Percentiles rank a stretch among this genome's conserved stretches.
Conservation (phyloP, 2,888 invertebrate genomes). For the Lithophane socia region DNA sequence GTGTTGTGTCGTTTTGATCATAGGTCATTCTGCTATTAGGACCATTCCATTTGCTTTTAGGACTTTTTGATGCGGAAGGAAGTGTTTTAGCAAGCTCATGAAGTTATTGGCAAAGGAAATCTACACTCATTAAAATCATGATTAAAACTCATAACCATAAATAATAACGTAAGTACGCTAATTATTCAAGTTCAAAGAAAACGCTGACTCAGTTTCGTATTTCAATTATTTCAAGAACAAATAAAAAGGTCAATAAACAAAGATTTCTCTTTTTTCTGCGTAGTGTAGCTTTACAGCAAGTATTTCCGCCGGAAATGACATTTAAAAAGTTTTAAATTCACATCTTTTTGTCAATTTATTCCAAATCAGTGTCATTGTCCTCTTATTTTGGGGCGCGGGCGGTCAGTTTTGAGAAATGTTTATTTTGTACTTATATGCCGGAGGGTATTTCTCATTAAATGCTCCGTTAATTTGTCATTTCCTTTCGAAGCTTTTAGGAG, state of each 20-base stretch:
- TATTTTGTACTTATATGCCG: slow-evolving; percentile 25
- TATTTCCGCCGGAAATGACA: slow-evolving; percentile 56
- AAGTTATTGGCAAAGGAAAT: not conserved
- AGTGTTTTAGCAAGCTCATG: not conserved
- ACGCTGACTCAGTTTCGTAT: slow-evolving; percentile 13
- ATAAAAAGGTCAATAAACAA: slow-evolving; percentile 34
- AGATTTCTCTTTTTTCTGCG: slow-evolving; percentile 25
- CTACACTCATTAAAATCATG: not conserved
- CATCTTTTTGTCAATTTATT: slow-evolving; percentile 47
- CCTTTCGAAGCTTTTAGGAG: slow-evolving; percentile 14
- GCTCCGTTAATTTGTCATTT: slow-evolving; percentile 34
- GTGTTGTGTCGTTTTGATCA: too few species aligned
- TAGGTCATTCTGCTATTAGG: too few species aligned
- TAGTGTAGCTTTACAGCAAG: slow-evolving; percentile 16
- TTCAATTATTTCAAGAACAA: slow-evolving; percentile 41
- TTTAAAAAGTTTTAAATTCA: slow-evolving; percentile 42
- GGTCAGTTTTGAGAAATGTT: slow-evolving; percentile 42
- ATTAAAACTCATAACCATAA: not conserved
- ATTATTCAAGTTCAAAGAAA: slow-evolving; percentile 25
- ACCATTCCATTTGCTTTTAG: too few species aligned
- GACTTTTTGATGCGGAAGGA: too few species aligned
- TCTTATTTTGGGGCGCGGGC: not conserved
- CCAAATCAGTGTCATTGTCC: slow-evolving; percentile 42
- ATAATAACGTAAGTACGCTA: not conserved
- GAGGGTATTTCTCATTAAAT: slow-evolving; percentile 2